Evolutionary conservation across 2,888 invertebrate genomes (phyloP).

Genomic region (Syrista parreyssii): DNA sequence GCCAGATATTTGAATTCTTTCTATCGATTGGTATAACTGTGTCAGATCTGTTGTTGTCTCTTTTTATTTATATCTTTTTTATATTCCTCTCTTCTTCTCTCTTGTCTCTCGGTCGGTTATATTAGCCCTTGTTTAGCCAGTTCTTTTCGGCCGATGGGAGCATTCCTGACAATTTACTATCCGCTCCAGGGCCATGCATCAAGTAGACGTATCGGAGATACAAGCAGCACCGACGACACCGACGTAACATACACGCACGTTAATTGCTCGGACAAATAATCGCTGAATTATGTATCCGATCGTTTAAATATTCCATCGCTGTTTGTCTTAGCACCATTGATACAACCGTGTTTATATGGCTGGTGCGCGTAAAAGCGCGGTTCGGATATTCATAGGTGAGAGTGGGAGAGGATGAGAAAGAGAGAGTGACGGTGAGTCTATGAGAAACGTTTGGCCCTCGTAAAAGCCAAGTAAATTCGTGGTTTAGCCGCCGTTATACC

Average conservation of each 20-base stretch:
- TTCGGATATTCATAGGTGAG: background rate
- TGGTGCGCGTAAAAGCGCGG: background rate
- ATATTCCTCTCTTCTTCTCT: background rate
- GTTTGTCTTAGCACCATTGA: slow-evolving; percentile 19
- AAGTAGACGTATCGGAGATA: slow-evolving; percentile 40
- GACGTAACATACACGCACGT: slow-evolving; percentile 39
- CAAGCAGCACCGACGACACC: slow-evolving; percentile 38
- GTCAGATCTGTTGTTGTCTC: background rate
- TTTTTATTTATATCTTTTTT: background rate
- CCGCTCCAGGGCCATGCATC: slow-evolving; percentile 45
- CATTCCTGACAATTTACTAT: slow-evolving; percentile 51
- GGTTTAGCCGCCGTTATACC: background rate
- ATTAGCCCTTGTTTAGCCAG: background rate
- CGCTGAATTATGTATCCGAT: slow-evolving; percentile 24
- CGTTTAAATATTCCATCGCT: slow-evolving; percentile 21
- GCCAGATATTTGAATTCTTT: background rate
- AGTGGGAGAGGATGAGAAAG: background rate
- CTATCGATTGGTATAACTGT: background rate
- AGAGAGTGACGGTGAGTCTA: background rate
- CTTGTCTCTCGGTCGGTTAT: background rate
- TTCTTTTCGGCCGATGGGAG: slow-evolving; percentile 28
- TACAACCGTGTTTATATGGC: background rate
- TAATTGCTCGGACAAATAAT: slow-evolving; percentile 35
- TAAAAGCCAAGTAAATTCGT: background rate
- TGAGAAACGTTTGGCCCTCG: background rate